Base-by-base conservation (phyloP, 2,888 invertebrate genomes). In the Myathropa florea region DNA sequence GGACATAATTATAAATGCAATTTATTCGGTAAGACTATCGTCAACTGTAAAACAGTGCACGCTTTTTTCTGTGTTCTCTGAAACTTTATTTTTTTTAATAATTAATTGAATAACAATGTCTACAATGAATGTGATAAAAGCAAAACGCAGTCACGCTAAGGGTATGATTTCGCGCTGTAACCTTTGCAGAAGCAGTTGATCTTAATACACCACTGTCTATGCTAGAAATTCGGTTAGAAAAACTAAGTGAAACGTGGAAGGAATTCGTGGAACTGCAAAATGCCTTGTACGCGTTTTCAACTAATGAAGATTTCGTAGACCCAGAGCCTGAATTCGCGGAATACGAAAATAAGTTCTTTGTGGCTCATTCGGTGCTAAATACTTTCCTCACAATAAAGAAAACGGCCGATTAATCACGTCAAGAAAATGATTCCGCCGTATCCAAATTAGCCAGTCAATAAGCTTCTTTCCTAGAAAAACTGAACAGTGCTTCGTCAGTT, bases 281-380 rank as follows among this genome's bases (percentile, higher is more conserved):
- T 23, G 23, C 12, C 9, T 12, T 33, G 24, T 24, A 3, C 26
- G 26, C 26, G 26, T 28, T 28, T 28, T 28, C 28, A 28, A 7
- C 28, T 7, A 28, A 4, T 4, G 28, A 7, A 6, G 28, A 4
- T n/a, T n/a, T n/a, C 39, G 46, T 72, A 7, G 61, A 61, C 23
- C 72, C 59, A 0, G 23, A 14, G 14, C 9, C 21, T 30, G 18
- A 61, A 4, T 46, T 60, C 12, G 14, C 46, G 3, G 60, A 46
- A 61, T 72, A 61, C 60, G 72, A 72, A 26, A 26, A 24, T 28
- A 57, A 60, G 21, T 72, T 60, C 36, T 61, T 61, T 18, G 14
- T 7, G 1, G 36, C 46, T 2, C 0, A 61, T 24, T 36, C 59
- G 3, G n/a, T n/a, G n/a, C n/a, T n/a, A n/a, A n/a, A n/a, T n/a